phyloP scores from a whole-genome alignment of 1,140 invertebrate species.

The Macrobrachium nipponense region DNA sequence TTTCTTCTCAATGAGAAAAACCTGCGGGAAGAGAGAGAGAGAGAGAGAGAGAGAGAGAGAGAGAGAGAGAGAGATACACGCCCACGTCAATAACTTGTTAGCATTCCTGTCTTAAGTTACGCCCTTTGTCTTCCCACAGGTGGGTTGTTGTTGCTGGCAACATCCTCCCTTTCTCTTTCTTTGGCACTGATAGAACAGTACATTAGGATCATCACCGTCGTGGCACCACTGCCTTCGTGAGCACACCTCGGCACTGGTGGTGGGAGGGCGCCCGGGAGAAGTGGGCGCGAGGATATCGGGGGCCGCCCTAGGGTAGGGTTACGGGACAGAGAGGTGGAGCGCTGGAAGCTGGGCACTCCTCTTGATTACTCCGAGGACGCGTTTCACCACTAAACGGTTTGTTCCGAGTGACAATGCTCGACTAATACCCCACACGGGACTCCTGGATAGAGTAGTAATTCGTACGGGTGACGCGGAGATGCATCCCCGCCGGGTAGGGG shows the following conservation, averaged over 20 bases:
- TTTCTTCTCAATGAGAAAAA: background rate
- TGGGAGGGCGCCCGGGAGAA: background rate
- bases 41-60: too few species aligned
- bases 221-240: too few species aligned
- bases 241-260: background rate
- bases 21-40: too few species aligned
- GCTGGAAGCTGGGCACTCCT: conserved; percentile 26
- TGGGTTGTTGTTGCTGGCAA: too few species aligned
- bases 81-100: too few species aligned
- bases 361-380: conserved; percentile 43
- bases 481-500: background rate
- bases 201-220: too few species aligned
- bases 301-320: background rate
- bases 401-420: conserved; percentile 41
- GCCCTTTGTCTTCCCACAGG: too few species aligned
- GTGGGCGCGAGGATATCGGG: background rate
- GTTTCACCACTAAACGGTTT: conserved; percentile 43
- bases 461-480: conserved; percentile 21
- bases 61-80: too few species aligned
- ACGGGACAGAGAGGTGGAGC: background rate
- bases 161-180: too few species aligned
- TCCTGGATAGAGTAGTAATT: conserved; percentile 12
- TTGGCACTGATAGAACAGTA: too few species aligned
- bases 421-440: conserved; percentile 32
- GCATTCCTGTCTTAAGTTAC: too few species aligned